Conservation (phyloP, 2,113 vertebrate species). For the Rhinolophus sinicus region DNA sequence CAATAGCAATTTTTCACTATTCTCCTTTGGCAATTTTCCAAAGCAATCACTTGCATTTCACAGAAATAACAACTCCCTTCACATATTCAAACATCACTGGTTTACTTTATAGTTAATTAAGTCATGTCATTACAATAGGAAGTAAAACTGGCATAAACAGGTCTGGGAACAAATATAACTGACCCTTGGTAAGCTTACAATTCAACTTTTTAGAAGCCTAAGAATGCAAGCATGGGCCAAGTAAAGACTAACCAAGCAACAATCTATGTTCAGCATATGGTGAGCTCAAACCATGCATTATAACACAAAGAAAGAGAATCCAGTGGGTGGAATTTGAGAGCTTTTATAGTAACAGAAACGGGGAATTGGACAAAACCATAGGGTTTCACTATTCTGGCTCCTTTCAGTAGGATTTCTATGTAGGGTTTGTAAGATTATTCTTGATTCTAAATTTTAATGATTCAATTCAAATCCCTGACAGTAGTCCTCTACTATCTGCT, state of each 20-base stretch:
- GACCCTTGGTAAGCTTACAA: neutral
- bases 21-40: neutral
- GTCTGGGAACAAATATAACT: neutral
- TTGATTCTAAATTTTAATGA: neutral
- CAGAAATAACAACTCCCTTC: neutral
- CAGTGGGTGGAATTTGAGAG: neutral
- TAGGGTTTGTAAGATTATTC: neutral
- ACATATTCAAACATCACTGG: neutral
- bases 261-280: neutral
- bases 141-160: neutral
- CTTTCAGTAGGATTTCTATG: neutral
- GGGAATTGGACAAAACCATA: neutral
- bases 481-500: neutral
- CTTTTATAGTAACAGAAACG: neutral
- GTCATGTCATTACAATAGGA: neutral
- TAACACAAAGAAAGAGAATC: neutral
- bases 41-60: neutral
- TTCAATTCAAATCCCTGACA: neutral
- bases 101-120: slow-evolving; percentile 11
- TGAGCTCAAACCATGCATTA: neutral
- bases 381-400: neutral
- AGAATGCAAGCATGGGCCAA: neutral
- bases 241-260: too few species aligned
- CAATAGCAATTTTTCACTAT: neutral
- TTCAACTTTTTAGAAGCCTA: neutral